Evolutionary conservation across 2,113 vertebrate species (phyloP).

Genomic region (Gopherus flavomarginatus): DNA sequence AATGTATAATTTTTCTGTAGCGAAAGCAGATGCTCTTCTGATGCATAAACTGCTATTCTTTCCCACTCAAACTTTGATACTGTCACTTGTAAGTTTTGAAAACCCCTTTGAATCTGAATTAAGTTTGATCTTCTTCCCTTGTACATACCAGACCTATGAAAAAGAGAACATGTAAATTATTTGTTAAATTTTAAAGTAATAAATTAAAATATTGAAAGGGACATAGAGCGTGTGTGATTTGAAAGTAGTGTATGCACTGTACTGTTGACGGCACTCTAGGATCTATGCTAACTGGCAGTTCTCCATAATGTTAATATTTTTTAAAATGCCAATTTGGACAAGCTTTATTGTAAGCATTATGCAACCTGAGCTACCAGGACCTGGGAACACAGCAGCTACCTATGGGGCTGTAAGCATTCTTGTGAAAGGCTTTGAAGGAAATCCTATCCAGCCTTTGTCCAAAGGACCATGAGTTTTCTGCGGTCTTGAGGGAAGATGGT

Average conservation of each 20-base stretch:
- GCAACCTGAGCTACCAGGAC: rapidly evolving
- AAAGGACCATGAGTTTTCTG: neutral
- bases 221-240: rapidly evolving
- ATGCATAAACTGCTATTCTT: neutral
- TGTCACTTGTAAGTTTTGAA: neutral
- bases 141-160: slow-evolving; percentile 45
- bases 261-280: rapidly evolving
- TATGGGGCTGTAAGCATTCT: rapidly evolving
- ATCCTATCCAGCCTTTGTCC: neutral
- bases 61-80: neutral
- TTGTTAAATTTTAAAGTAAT: slow-evolving; percentile 36
- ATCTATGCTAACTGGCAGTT: neutral
- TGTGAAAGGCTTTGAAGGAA: rapidly evolving
- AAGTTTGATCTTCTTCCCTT: slow-evolving; percentile 11
- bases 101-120: neutral
- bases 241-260: rapidly evolving
- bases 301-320: neutral
- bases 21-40: neutral
- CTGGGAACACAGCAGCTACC: neutral
- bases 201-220: slow-evolving; percentile 46
- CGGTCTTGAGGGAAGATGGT: rapidly evolving
- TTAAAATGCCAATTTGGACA: neutral
- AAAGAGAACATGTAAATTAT: slow-evolving; percentile 28
- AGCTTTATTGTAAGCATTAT: neutral
- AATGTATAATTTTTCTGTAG: neutral